phyloP scores from a whole-genome alignment of 2,113 vertebrate genomes.

The Dinomys branickii region DNA sequence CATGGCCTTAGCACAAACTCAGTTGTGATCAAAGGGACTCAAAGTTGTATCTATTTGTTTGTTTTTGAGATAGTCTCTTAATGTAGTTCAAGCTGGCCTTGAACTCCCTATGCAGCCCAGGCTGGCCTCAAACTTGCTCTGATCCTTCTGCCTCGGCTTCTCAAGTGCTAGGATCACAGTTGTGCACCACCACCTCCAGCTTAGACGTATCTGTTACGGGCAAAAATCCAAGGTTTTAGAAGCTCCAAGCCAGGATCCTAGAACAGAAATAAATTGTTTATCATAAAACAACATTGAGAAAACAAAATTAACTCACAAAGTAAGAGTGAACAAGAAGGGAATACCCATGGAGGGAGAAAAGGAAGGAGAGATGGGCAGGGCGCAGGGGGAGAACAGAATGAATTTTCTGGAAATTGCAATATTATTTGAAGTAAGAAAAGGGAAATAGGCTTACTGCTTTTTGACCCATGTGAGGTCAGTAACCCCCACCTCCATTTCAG shows the following conservation, averaged over 20 bases:
- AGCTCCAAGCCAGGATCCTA: not conserved
- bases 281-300: not conserved
- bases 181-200: not conserved
- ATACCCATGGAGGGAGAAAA: not conserved
- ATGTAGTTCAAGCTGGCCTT: not conserved
- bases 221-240: constrained; percentile 41
- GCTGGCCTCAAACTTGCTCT: too few relatives aligned
- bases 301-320: not conserved
- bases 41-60: not conserved
- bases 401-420: not conserved
- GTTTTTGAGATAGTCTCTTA: not conserved
- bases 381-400: not conserved
- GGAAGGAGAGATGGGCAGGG: not conserved
- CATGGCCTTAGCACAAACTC: not conserved
- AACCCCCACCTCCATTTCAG: not conserved
- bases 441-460: constrained; percentile 43
- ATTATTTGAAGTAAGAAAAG: constrained; percentile 49
- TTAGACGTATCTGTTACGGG: not conserved
- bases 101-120: not conserved
- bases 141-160: not conserved
- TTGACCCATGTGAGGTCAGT: not conserved
- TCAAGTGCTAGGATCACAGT: not conserved
- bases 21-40: not conserved
- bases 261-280: not conserved
- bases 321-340: not conserved